Conservation (phyloP, 1,140 invertebrate genomes). For the Cotesia vestalis region DNA sequence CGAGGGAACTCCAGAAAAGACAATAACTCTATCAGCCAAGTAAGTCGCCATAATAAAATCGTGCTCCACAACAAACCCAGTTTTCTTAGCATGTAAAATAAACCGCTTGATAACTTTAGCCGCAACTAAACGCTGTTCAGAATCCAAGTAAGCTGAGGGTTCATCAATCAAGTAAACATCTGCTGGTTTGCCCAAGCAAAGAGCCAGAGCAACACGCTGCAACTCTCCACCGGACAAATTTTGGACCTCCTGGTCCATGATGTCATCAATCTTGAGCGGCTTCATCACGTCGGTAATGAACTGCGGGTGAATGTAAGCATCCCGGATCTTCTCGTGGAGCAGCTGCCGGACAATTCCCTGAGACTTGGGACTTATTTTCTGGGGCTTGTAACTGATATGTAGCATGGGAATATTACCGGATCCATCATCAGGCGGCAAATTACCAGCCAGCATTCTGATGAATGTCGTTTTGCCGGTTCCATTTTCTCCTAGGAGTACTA, state of each 20-base stretch:
- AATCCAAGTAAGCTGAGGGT: slow-evolving; percentile 98
- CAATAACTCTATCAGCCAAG: slow-evolving; percentile 97
- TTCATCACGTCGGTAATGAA: slow-evolving; percentile 99
- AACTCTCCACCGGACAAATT: slow-evolving; percentile 99
- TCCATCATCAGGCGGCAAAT: slow-evolving; percentile 90
- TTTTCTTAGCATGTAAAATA: slow-evolving; percentile 98
- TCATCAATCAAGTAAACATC: slow-evolving; percentile 99
- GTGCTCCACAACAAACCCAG: slow-evolving; percentile 99
- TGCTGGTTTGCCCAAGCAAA: slow-evolving; percentile 98
- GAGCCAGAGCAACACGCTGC: slow-evolving; percentile 93
- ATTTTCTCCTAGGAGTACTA: slow-evolving; percentile 98
- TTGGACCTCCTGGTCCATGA: slow-evolving; percentile 99
- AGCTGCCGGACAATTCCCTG: slow-evolving; percentile 91
- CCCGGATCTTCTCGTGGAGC: slow-evolving; percentile 95
- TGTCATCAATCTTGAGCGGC: slow-evolving; percentile 96
- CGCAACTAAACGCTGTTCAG: slow-evolving; percentile 99
- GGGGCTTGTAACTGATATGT: slow-evolving; percentile 99
- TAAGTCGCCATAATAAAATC: slow-evolving; percentile 99
- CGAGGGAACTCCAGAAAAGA: slow-evolving; percentile 95
- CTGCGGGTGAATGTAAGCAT: slow-evolving; percentile 96
- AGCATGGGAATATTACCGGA: slow-evolving; percentile 87
- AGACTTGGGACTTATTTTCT: slow-evolving; percentile 99
- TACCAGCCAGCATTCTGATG: slow-evolving; percentile 97
- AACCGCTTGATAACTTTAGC: slow-evolving; percentile 99
- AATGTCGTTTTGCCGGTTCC: slow-evolving; percentile 99